Evolutionary conservation across 2,797 vertebrate genomes (phyloP).

Genomic region (Borostomias antarcticus): DNA sequence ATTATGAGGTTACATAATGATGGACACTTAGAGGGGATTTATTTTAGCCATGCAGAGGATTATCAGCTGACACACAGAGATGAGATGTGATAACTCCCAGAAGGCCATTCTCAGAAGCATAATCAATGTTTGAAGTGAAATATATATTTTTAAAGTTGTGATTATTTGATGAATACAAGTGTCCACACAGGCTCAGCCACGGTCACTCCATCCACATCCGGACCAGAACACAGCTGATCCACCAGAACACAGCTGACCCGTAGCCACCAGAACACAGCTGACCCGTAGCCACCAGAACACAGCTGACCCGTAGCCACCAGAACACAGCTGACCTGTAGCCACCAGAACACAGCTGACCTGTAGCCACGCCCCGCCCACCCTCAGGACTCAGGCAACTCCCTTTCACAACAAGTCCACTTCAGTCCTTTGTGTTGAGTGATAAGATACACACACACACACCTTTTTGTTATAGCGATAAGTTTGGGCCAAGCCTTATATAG

Average conservation of each 20-base stretch:
- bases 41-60: conserved; percentile 61
- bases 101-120: too few relatives aligned
- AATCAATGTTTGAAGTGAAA: not conserved
- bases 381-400: conserved; percentile 46
- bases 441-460: not conserved
- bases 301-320: too few relatives aligned
- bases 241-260: too few relatives aligned
- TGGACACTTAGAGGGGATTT: conserved; percentile 61
- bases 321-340: too few relatives aligned
- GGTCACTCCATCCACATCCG: too few relatives aligned
- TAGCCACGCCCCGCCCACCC: conserved; percentile 27
- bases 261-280: too few relatives aligned
- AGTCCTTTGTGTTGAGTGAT: not conserved
- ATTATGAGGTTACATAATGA: conserved; percentile 73
- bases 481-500: conserved; percentile 20
- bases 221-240: too few relatives aligned
- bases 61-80: conserved; percentile 45
- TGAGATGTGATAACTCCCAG: too few relatives aligned
- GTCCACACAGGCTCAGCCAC: too few relatives aligned
- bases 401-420: conserved; percentile 48
- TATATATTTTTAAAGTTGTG: not conserved
- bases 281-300: too few relatives aligned
- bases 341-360: too few relatives aligned
- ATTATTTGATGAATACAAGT: too few relatives aligned
- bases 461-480: not conserved